Base-by-base conservation (phyloP, 2,113 vertebrate species). In the Phocoena phocoena region DNA sequence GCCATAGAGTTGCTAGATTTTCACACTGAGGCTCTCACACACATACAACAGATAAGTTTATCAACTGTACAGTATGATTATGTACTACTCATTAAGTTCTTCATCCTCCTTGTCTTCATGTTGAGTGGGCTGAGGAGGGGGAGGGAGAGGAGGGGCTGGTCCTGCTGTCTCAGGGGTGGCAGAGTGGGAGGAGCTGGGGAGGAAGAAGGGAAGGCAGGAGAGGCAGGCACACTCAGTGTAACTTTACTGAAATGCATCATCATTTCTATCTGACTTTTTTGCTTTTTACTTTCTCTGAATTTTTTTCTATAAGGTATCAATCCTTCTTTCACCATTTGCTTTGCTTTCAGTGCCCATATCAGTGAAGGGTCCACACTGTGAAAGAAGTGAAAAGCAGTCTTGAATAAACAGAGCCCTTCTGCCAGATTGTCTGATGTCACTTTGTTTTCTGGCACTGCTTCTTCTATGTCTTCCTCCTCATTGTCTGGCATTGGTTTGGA, bases 311-410 rank as follows among this genome's bases (percentile, higher is more conserved):
- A 55, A 4, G 3, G 50, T 79, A n/a, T 50, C 7, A 79, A 55
- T 36, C 18, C 11, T 79, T 55, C 50, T 23, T 79, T 79, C 18
- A 53, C 76, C 53, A 55, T n/a, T 55, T 8, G 6, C 33, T 55
- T 79, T 55, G 33, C 1, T n/a, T 55, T 20, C 76, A 79, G 20
- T n/a, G 50, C 20, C 47, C 20, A 4, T 79, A 55, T 79, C 31
- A 79, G 3, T 3, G 15, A 77, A 33, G 0, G 31, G 9, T 13
- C 18, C 74, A n/a, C 3, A 5, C 33, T 23, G 5, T 77, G 55
- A 55, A 67, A 67, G 31, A 4, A 33, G 33, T 55, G 20, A 55
- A 36, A 79, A 25, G 33, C 50, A 25, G 33, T 25, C 50, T 79
- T 79, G 47, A 25, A 79, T 12, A 55, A 79, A 33, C 11, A n/a